phyloP scores from a whole-genome alignment of 2,113 vertebrate genomes.

The Hepsetus odoe region DNA sequence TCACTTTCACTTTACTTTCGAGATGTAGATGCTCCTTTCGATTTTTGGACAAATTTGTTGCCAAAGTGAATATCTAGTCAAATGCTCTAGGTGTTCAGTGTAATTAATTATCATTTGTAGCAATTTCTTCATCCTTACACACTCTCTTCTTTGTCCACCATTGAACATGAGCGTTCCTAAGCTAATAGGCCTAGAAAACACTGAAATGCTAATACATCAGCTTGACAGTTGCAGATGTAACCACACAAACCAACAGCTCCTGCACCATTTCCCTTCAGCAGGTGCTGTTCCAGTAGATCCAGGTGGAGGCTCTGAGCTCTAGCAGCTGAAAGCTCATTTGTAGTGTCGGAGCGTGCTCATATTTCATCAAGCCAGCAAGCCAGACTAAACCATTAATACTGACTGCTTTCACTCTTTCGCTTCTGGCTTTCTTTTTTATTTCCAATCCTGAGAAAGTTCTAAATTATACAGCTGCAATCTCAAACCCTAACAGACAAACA shows the following conservation, averaged over 20 bases:
- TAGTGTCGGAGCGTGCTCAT: neutral
- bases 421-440: neutral
- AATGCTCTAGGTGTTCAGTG: too few species aligned
- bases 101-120: too few species aligned
- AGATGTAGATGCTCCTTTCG: too few species aligned
- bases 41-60: too few species aligned
- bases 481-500: neutral
- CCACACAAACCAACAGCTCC: neutral
- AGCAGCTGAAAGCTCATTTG: slow-evolving; percentile 19
- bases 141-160: neutral
- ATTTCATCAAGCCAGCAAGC: slow-evolving; percentile 5
- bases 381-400: slow-evolving; percentile 15
- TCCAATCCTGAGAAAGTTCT: neutral
- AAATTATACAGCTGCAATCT: neutral
- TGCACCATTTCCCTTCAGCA: neutral
- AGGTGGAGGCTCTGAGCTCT: slow-evolving; percentile 7
- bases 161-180: neutral
- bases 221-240: neutral
- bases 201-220: neutral
- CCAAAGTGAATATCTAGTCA: too few species aligned
- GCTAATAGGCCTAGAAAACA: neutral
- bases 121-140: neutral
- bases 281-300: neutral
- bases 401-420: slow-evolving; percentile 3
- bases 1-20: too few species aligned